These are phyloP conservation scores for Catagonus wagneri DNA, from an alignment of 2,113 vertebrate species.

Conservation along the genomic window DNA sequence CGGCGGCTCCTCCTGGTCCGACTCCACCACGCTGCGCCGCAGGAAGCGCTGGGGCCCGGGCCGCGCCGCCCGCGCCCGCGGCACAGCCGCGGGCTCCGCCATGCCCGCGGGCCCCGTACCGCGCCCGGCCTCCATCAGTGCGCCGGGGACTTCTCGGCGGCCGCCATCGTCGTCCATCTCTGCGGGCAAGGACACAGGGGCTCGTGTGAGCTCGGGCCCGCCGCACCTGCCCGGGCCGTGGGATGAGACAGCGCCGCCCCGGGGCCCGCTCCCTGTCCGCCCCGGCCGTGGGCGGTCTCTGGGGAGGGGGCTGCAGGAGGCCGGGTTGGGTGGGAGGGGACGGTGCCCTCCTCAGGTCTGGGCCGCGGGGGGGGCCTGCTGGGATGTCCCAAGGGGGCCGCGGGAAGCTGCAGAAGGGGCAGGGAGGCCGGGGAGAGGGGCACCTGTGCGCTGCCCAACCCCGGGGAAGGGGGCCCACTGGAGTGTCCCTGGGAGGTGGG, in stretches of 20 bases:
- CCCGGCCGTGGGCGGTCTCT: background rate
- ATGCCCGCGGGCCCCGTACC: constrained; percentile 85
- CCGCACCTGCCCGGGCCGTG: constrained; percentile 72
- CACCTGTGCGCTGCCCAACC: background rate
- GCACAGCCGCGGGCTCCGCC: constrained; percentile 86
- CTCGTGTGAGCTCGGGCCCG: constrained; percentile 61
- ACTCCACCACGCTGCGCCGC: constrained; percentile 94
- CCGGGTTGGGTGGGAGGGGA: background rate
- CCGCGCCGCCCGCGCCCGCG: constrained; percentile 82
- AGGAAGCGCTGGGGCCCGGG: constrained; percentile 93
- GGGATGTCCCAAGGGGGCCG: background rate
- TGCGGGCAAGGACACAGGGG: constrained; percentile 77
- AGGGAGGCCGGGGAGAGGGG: background rate
- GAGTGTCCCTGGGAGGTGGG: background rate
- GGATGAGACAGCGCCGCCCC: constrained; percentile 51
- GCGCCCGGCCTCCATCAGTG: constrained; percentile 90
- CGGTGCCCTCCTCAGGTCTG: background rate
- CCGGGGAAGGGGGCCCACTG: background rate
- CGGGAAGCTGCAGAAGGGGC: background rate
- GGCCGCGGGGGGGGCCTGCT: background rate
- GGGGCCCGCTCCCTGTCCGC: constrained; percentile 51
- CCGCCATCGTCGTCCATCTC: constrained; percentile 87
- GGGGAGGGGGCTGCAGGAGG: background rate
- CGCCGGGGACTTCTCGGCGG: constrained; percentile 79
- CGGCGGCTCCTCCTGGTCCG: constrained; percentile 92